These are phyloP conservation scores for Exaiptasia diaphana DNA, from an alignment of 64 coral and sea anemone genomes.

Conservation along the genomic window DNA sequence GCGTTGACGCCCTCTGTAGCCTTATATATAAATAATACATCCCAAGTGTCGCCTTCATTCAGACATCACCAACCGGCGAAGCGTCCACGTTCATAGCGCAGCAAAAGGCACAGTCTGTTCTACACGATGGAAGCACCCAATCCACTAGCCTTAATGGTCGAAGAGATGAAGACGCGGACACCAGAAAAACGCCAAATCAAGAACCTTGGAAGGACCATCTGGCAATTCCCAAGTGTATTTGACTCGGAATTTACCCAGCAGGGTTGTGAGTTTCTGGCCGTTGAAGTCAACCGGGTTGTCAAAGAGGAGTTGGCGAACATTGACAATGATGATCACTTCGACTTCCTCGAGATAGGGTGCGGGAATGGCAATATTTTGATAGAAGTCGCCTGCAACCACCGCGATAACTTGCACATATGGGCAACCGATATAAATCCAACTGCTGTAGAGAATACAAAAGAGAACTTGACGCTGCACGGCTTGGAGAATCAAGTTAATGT, in stretches of 20 bases:
- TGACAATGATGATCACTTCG: background rate
- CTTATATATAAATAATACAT: background rate
- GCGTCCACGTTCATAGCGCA: background rate
- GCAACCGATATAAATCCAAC: conserved; percentile 18
- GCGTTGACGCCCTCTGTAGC: background rate
- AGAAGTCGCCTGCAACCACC: background rate
- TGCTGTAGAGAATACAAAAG: conserved; percentile 19
- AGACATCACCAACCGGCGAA: background rate
- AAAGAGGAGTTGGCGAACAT: background rate
- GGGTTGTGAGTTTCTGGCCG: background rate
- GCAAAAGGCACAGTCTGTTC: background rate
- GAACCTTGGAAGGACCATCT: conserved; percentile 2
- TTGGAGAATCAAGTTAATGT: background rate
- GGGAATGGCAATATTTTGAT: conserved; percentile 5
- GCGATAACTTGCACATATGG: background rate
- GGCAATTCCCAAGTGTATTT: conserved; percentile 11
- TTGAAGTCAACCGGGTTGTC: background rate
- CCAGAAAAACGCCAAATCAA: background rate
- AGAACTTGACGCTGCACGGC: conserved; percentile 24
- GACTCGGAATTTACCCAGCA: background rate
- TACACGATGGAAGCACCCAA: background rate
- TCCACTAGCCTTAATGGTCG: background rate
- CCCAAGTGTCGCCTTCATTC: background rate
- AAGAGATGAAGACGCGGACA: background rate
- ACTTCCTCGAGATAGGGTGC: conserved; percentile 27